Conservation (phyloP, 2,888 invertebrate species). For the Tipula vernalis region DNA sequence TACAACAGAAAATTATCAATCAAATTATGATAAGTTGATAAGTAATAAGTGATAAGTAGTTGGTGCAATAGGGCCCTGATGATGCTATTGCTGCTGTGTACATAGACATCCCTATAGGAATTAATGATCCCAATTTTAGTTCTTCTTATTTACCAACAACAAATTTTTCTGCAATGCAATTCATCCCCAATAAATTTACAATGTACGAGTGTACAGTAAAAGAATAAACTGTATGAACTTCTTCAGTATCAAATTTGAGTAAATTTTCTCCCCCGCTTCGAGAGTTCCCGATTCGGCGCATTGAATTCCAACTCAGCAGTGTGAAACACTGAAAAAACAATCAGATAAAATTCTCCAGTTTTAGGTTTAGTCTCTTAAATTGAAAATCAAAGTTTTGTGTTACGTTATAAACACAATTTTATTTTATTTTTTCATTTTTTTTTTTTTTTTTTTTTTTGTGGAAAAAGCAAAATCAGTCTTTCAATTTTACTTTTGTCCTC, state of each 20-base stretch:
- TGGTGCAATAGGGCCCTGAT: too few relatives aligned
- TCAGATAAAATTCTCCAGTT: neutral
- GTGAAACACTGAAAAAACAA: neutral
- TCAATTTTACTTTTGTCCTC: neutral
- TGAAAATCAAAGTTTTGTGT: neutral
- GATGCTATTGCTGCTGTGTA: neutral
- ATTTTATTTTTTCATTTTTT: neutral
- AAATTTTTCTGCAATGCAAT: neutral
- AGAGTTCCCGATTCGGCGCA: neutral
- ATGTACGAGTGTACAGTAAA: neutral
- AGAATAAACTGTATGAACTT: neutral
- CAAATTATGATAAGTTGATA: too few relatives aligned
- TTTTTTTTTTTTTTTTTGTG: neutral
- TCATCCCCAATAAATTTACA: neutral
- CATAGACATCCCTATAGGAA: neutral
- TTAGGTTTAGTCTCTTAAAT: neutral
- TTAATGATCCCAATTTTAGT: neutral
- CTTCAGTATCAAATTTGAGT: neutral
- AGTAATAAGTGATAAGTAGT: too few relatives aligned
- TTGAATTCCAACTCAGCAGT: neutral
- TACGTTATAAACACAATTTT: neutral
- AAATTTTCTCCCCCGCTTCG: neutral
- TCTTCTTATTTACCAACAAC: neutral
- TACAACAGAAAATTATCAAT: too few relatives aligned
- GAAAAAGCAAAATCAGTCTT: neutral